Evolutionary conservation across 1,140 invertebrate species (phyloP), one percentile per base, ranked within the genome.

Genomic region (Drosophila ohnishii): DNA sequence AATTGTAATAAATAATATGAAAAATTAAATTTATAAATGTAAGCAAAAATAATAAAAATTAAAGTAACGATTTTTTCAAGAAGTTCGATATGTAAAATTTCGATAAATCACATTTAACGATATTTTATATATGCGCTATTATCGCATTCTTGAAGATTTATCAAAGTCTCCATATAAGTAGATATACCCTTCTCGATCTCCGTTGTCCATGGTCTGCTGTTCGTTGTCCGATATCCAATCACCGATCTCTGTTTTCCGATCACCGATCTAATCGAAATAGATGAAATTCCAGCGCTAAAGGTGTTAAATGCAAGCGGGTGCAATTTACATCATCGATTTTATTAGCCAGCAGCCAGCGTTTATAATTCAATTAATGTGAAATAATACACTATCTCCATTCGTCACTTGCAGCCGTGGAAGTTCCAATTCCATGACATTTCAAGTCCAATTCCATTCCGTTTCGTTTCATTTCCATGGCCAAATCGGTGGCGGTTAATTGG

Each of bases 311-410:
- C 77, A 84, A 76, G 60, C 77, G 76, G 83, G 77, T 75, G 62
- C 67, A 75, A 88, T 88, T 88, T 84, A 88, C 84, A 88, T 88
- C 84, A 88, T 88, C 84, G 84, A 83, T 88, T 88, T 88, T 88
- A 88, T 88, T 88, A 88, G 84, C 84, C 66, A 56, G 37, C 53
- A 80, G 73, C 84, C 53, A 78, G 73, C 84, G 74, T 78, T 88
- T 88, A 88, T 84, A 88, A 88, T 88, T 88, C 80, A 88, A 88
- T 88, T 88, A 88, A 88, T 80, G 62, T 69, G 64, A 72, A 78
- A 77, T 77, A 62, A 77, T 77, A 53, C 53, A 69, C 75, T 66
- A 73, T 76, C 76, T 67, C 53, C 65, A 64, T 51, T 59, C 39
- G 32, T 37, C 35, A 28, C 28, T 44, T 35, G 45, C 3, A 1